A percentile compares a stretch with the other conserved stretches of the same genome.
Conservation (phyloP, 2,113 vertebrate species). For the Nyctibius bracteatus region DNA sequence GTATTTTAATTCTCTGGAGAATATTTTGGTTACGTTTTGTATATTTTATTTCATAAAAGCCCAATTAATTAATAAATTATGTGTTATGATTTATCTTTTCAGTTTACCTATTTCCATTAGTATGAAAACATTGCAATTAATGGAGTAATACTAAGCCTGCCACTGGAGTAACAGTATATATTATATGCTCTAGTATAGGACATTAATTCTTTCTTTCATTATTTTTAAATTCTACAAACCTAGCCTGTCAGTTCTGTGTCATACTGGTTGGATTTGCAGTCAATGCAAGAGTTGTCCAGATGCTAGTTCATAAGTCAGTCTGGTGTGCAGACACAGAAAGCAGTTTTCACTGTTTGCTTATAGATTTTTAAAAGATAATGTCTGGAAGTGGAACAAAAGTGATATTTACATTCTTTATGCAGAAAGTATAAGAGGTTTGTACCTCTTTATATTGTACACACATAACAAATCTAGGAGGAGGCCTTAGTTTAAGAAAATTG, state of each 20-base stretch:
- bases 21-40: not conserved
- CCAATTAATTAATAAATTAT: not conserved
- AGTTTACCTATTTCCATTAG: not conserved
- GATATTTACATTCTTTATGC: not conserved
- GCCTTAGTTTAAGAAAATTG: not conserved
- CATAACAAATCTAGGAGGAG: not conserved
- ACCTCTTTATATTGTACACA: not conserved
- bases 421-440: not conserved
- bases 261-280: not conserved
- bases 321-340: not conserved
- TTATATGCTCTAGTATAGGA: not conserved
- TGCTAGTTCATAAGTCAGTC: not conserved
- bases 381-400: not conserved
- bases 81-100: not conserved
- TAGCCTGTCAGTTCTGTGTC: fast-evolving
- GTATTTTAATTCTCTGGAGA: not conserved
- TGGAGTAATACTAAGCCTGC: not conserved
- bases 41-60: not conserved
- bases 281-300: not conserved
- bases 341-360: not conserved
- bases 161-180: not conserved
- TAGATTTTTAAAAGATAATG: too few species aligned
- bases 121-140: not conserved
- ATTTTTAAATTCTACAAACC: not conserved
- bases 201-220: not conserved